phyloP scores from a whole-genome alignment of 2,888 invertebrate genomes.

The Sphecodes monilicornis region DNA sequence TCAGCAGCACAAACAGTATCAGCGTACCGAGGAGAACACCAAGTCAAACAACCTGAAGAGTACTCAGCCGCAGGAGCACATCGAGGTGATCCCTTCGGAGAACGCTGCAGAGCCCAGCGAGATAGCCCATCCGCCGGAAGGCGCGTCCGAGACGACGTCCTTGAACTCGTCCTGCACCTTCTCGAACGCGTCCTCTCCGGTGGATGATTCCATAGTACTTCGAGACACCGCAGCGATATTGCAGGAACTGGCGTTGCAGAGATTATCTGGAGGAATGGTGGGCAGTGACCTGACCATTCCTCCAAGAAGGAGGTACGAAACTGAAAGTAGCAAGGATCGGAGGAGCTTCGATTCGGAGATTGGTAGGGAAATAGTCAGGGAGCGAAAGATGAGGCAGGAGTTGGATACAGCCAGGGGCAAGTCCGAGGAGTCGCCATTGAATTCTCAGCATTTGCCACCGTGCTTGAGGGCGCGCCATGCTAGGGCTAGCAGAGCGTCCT shows the following conservation, averaged over 20 bases:
- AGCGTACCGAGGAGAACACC: slow-evolving; percentile 66
- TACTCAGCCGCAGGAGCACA: slow-evolving; percentile 68
- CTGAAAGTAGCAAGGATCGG: slow-evolving; percentile 77
- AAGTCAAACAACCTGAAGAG: slow-evolving; percentile 69
- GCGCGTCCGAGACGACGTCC: slow-evolving; percentile 78
- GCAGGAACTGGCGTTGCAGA: slow-evolving; percentile 81
- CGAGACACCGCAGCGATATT: slow-evolving; percentile 82
- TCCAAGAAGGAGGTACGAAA: slow-evolving; percentile 74
- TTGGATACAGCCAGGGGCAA: slow-evolving; percentile 79
- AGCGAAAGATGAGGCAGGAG: slow-evolving; percentile 84
- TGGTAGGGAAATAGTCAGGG: slow-evolving; percentile 84
- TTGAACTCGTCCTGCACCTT: slow-evolving; percentile 77
- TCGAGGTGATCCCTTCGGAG: slow-evolving; percentile 80
- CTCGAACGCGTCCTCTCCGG: slow-evolving; percentile 77
- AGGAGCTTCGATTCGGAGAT: slow-evolving; percentile 85
- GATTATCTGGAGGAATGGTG: slow-evolving; percentile 79
- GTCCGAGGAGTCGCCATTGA: slow-evolving; percentile 76
- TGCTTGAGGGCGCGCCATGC: slow-evolving; percentile 86
- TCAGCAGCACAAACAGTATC: slow-evolving; percentile 73
- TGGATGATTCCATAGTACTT: slow-evolving; percentile 78
- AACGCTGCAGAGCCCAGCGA: slow-evolving; percentile 81
- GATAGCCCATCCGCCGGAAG: slow-evolving; percentile 80
- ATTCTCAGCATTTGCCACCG: slow-evolving; percentile 85
- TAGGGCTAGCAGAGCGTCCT: slow-evolving; percentile 78
- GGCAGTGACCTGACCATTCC: slow-evolving; percentile 71